Evolutionary conservation across 2,888 invertebrate species (phyloP), one percentile per base, ranked within the genome.

Genomic region (Alentia gelatinosa): DNA sequence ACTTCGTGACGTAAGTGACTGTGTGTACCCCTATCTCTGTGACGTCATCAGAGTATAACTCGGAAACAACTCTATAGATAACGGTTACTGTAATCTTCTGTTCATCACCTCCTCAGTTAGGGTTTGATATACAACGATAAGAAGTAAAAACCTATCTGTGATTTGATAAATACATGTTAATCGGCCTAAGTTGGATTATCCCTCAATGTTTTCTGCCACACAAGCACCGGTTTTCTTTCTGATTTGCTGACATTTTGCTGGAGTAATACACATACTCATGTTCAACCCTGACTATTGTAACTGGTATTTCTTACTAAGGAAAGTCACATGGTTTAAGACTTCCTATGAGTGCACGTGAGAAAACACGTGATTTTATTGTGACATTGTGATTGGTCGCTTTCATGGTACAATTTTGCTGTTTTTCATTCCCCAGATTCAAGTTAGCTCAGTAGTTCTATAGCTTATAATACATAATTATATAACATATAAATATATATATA

Each of bases 401-500:
- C 12, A 35, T 19, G 37, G 39, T 39, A 39, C 39, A 35, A 39
- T 79, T 74, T 79, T 79, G 79, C 39, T 79, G 79, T 79, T 79
- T 75, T 79, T 39, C 79, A 37, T 79, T n/a, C 39, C 79, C 39
- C 26, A 68, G 33, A 39, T 79, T 79, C 39, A 39, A 79, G 37
- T 79, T 79, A 79, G 79, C 35, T 39, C 1, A 39, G 35, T 37
- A 33, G 35, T 79, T 26, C 37, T 79, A 39, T 39, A 39, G 35
- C 79, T 37, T 79, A 79, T 79, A 39, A 79, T 79, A 35, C 79
- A 35, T 79, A 79, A 79, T 79, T 79, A 79, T 79, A 74, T 37
- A 37, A 79, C 12, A 35, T 7, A 79, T 23, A 37, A 79, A 33
- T 79, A 79, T 79, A 79, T 79, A 68, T 56, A 74, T 15, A 26